phyloP scores from a whole-genome alignment of 2,888 invertebrate species.

The Ectemnius lituratus region DNA sequence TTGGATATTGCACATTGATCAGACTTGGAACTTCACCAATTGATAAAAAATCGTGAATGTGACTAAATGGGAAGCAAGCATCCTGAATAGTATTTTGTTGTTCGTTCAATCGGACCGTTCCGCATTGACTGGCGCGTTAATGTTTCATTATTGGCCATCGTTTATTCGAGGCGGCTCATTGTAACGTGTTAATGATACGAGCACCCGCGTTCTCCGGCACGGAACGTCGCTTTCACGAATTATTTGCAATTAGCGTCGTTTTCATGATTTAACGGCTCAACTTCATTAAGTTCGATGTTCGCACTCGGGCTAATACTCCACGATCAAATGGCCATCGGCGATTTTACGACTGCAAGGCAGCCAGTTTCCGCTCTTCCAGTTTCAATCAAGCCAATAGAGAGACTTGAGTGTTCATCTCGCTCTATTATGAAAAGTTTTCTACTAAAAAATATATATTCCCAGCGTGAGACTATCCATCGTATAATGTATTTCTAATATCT shows the following conservation, averaged over 20 bases:
- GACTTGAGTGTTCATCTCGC: no score
- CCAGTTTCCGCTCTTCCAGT: no score
- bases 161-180: constrained; percentile 60
- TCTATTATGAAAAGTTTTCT: no score
- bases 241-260: constrained; percentile 57
- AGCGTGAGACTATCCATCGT: no score
- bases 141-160: constrained; percentile 70
- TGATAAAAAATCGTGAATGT: constrained; percentile 58
- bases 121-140: constrained; percentile 67
- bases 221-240: constrained; percentile 57
- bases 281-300: constrained; percentile 45
- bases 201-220: constrained; percentile 34
- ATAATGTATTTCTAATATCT: no score
- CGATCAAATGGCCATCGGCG: constrained; percentile 30
- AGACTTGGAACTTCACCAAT: constrained; percentile 48
- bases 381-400: no score
- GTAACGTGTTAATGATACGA: constrained; percentile 65
- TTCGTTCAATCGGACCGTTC: constrained; percentile 63
- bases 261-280: constrained; percentile 52
- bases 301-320: constrained; percentile 33
- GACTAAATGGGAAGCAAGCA: constrained; percentile 50
- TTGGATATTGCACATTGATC: constrained; percentile 49
- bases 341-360: constrained; percentile 28
- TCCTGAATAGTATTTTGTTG: constrained; percentile 61
- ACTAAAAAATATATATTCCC: no score